A percentile compares a stretch with the other conserved stretches of the same genome.
Evolutionary conservation across 2,113 vertebrate species (phyloP).

Genomic region (Delphinapterus leucas): DNA sequence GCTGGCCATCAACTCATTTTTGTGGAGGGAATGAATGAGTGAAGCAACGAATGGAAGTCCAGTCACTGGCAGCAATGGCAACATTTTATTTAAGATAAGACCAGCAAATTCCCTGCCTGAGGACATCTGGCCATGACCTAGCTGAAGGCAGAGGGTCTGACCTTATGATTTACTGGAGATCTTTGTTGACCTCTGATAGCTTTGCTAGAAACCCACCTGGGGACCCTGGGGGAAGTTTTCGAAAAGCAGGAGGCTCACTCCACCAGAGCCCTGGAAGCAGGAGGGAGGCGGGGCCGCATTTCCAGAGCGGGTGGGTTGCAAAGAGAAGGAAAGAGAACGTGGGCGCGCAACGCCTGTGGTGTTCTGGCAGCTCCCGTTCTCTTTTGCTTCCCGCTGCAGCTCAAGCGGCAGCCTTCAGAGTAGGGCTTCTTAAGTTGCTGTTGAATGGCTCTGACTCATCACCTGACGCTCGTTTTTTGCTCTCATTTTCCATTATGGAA

Average conservation of each 20-base stretch:
- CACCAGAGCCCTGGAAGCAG: neutral
- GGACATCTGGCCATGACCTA: neutral
- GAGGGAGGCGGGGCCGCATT: neutral
- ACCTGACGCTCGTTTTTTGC: neutral
- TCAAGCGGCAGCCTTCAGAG: neutral
- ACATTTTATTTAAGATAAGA: neutral
- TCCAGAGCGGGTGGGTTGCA: neutral
- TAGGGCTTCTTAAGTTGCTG: neutral
- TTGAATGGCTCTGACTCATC: neutral
- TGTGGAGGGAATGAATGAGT: neutral
- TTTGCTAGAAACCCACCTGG: neutral
- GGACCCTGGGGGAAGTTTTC: neutral
- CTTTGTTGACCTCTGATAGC: neutral
- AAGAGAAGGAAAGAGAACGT: neutral
- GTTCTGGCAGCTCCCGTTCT: neutral
- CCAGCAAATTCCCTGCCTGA: neutral
- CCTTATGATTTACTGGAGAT: neutral
- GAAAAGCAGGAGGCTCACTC: neutral
- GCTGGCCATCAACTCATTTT: neutral
- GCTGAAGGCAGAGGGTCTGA: neutral
- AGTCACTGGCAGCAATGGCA: neutral
- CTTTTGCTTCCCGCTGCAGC: neutral
- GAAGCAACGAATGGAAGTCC: neutral
- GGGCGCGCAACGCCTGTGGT: rapidly evolving
- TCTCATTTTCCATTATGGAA: constrained; percentile 9